phyloP scores from a whole-genome alignment of 2,797 vertebrate species.

The Discoglossus pictus region DNA sequence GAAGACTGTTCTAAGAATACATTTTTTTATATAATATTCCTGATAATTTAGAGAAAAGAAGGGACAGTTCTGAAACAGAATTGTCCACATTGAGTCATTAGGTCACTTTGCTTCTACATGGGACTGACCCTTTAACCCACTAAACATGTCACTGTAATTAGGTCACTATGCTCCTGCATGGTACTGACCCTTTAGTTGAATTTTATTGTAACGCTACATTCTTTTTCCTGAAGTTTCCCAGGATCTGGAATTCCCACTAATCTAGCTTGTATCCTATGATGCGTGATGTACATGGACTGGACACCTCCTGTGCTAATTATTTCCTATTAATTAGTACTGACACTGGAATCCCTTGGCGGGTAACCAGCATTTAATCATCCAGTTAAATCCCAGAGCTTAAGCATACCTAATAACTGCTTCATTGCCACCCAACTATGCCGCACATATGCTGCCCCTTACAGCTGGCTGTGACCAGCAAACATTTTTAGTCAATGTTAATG shows the following conservation, averaged over 20 bases:
- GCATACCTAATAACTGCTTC: conserved; percentile 32
- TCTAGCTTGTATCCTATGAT: conserved; percentile 59
- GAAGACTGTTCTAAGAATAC: too few relatives aligned
- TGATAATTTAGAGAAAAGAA: too few relatives aligned
- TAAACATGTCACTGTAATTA: background rate
- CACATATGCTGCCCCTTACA: conserved; percentile 26
- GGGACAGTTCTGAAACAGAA: too few relatives aligned
- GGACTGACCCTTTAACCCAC: background rate
- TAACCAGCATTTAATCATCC: conserved; percentile 61
- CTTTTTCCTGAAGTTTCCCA: background rate
- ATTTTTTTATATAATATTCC: too few relatives aligned
- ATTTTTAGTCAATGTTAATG: too few relatives aligned
- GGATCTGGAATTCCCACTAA: conserved; percentile 6
- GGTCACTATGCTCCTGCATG: background rate
- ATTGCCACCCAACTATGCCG: conserved; percentile 17
- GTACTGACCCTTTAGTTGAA: conserved; percentile 3
- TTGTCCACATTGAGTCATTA: too few relatives aligned
- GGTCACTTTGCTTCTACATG: too few relatives aligned
- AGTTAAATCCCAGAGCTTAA: conserved; percentile 22
- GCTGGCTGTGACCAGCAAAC: conserved; percentile 13
- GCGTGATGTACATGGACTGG: conserved; percentile 65
- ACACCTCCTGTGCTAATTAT: conserved; percentile 88
- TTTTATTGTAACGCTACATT: background rate
- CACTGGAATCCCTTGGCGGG: conserved; percentile 83
- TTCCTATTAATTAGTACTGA: conserved; percentile 90